Base-by-base conservation (phyloP, 2,888 invertebrate species). In the Epinotia ramella region DNA sequence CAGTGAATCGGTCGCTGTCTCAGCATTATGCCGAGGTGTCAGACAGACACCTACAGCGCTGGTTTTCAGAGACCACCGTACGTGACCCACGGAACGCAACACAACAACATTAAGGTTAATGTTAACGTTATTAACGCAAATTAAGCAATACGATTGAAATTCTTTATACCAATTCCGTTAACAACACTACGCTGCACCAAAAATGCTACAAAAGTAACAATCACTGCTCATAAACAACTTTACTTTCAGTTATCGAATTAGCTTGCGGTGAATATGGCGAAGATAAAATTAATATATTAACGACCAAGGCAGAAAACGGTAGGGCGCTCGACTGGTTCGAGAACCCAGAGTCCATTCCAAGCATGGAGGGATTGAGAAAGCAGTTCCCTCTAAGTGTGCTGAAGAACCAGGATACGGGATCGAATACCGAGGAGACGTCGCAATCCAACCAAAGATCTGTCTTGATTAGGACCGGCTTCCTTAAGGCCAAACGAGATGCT, bases 241-340 rank as follows among this genome's bases (percentile, higher is more conserved):
- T 40, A 6, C 6, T 89, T 92, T 1, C 92, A 99, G 98, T 98
- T 46, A 98, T 99, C 84, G 99, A 99, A 93, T 91, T 99, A 81
- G 98, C 99, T 0, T 97, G 98, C 81, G 98, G 97, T 0, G 99
- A 99, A 91, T 97, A 98, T 84, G 99, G 98, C 0, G 95, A 96
- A 46, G 98, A 98, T 80, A 97, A 96, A 89, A 95, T 97, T 18
- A 91, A 96, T 16, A 84, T 90, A 0, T 93, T 98, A 81, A 96
- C 96, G 18, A 91, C 92, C 9, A 96, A 96, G 72, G 95, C 96
- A 0, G 95, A 96, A 79, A 98, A 98, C 83, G 98, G 98, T 6
- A 95, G 93, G 84, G 95, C 95, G 16, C 81, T 96, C 9, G 92
- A 95, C 11, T 98, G 97, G 96, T 97, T 97, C 80, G 94, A 96